phyloP scores from a whole-genome alignment of 2,888 invertebrate species.

The Osmoderma eremita region DNA sequence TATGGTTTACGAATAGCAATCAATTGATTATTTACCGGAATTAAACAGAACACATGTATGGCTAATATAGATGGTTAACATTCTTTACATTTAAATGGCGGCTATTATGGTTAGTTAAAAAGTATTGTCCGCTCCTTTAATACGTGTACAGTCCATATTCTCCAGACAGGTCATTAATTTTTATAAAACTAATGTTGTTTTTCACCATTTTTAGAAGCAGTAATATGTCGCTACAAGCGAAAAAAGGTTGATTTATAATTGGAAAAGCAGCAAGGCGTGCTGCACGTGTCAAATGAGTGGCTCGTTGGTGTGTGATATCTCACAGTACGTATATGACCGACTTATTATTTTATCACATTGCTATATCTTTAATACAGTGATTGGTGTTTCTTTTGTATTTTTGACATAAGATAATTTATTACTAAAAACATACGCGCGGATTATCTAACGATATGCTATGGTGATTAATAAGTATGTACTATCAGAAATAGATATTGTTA shows the following conservation, averaged over 20 bases:
- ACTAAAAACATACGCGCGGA: too few species aligned
- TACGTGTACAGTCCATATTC: slow-evolving; percentile 10
- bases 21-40: background rate
- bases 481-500: too few species aligned
- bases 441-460: too few species aligned
- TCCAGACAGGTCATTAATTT: slow-evolving; percentile 20
- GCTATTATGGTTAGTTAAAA: slow-evolving; percentile 6
- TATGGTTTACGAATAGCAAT: background rate
- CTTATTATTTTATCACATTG: slow-evolving; percentile 10
- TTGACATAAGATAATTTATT: too few species aligned
- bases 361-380: too few species aligned
- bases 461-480: too few species aligned
- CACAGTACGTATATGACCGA: background rate
- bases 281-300: background rate
- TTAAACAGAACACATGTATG: slow-evolving; percentile 11
- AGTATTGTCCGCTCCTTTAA: slow-evolving; percentile 10
- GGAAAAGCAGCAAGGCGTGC: slow-evolving; percentile 10
- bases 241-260: slow-evolving; percentile 24
- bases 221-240: slow-evolving; percentile 10
- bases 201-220: slow-evolving; percentile 13
- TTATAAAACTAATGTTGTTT: slow-evolving; percentile 16
- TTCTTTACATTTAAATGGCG: slow-evolving; percentile 14
- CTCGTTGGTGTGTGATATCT: background rate
- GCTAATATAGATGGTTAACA: background rate
- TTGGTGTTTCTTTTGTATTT: too few species aligned